Conservation (phyloP, 2,113 vertebrate species). For the Poeciliopsis prolifica region DNA sequence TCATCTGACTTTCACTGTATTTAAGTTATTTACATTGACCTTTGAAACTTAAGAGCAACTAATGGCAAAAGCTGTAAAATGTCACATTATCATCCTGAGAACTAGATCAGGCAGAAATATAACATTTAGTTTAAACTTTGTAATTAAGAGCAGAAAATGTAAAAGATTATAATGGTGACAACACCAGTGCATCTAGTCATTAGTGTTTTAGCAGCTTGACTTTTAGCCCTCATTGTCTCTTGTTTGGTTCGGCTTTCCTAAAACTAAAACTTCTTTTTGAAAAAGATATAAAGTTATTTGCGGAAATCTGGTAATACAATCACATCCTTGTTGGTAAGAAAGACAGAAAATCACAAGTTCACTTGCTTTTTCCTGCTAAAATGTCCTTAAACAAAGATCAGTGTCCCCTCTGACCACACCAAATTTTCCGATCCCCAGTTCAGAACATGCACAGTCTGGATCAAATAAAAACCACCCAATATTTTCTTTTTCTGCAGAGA, state of each 20-base stretch:
- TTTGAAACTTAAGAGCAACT: no score
- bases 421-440: slow-evolving; percentile 19
- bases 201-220: slow-evolving; percentile 22
- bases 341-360: slow-evolving; percentile 50
- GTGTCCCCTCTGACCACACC: slow-evolving; percentile 23
- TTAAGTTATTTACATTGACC: no score
- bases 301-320: slow-evolving; percentile 70
- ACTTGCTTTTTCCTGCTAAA: slow-evolving; percentile 15
- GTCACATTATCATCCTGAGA: no score
- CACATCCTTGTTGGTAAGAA: slow-evolving; percentile 53
- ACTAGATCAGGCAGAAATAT: no score
- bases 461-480: slow-evolving; percentile 16
- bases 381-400: slow-evolving; percentile 16
- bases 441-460: slow-evolving; percentile 1
- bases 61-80: no score
- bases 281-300: slow-evolving; percentile 69
- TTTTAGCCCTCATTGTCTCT: slow-evolving; percentile 31
- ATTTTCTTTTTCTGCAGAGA: no score
- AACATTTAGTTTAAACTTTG: no score
- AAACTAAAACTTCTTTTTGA: slow-evolving; percentile 55
- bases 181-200: not conserved
- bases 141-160: slow-evolving; percentile 29
- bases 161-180: slow-evolving; percentile 42
- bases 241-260: slow-evolving; percentile 49
- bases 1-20: no score